phyloP scores from a whole-genome alignment of 2,888 invertebrate species.

The Hypercompe scribonia region DNA sequence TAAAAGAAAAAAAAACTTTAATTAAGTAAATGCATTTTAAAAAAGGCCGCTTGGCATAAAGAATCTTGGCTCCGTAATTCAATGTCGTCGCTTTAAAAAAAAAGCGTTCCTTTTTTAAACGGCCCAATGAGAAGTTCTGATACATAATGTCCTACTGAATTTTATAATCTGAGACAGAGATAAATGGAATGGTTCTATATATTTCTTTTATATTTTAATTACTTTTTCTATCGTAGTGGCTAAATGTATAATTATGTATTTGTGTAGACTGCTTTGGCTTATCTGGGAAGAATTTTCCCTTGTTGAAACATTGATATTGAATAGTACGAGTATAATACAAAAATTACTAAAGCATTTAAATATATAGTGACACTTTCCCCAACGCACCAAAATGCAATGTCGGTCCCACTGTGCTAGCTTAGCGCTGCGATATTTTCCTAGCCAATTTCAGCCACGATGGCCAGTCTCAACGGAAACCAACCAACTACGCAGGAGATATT shows the following conservation, averaged over 20 bases:
- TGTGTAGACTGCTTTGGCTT: background rate
- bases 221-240: background rate
- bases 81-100: slow-evolving; percentile 55
- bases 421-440: too few relatives aligned
- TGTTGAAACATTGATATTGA: background rate
- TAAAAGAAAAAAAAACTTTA: slow-evolving; percentile 32
- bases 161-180: slow-evolving; percentile 72
- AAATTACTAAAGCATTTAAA: background rate
- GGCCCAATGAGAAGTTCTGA: slow-evolving; percentile 79
- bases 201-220: background rate
- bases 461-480: too few relatives aligned
- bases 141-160: slow-evolving; percentile 80
- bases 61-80: slow-evolving; percentile 55
- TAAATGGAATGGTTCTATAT: slow-evolving; percentile 34
- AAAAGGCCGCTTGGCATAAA: slow-evolving; percentile 56
- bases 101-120: slow-evolving; percentile 70
- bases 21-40: slow-evolving; percentile 56
- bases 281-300: background rate
- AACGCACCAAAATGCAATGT: too few relatives aligned
- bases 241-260: background rate
- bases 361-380: background rate
- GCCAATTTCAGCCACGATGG: too few relatives aligned
- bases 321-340: background rate
- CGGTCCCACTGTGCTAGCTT: too few relatives aligned
- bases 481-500: too few relatives aligned